phyloP scores from a whole-genome alignment of 2,888 invertebrate species.

The Tetanocera ferruginea region DNA sequence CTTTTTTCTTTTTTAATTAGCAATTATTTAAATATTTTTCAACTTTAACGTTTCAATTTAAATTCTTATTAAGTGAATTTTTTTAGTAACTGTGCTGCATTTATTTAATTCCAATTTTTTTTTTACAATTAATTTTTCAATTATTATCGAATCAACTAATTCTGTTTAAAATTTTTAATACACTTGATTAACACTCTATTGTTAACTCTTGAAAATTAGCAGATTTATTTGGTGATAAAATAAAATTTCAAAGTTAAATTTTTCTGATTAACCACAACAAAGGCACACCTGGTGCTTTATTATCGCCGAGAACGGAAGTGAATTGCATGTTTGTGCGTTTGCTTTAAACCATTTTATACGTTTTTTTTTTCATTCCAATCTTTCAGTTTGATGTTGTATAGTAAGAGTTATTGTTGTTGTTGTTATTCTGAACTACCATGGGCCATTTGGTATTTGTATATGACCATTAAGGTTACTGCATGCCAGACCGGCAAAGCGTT shows the following conservation, averaged over 20 bases:
- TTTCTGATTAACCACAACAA: not conserved
- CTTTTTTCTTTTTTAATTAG: no score
- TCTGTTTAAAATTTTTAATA: not conserved
- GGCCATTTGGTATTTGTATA: not conserved
- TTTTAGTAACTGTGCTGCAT: no score
- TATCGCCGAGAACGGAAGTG: constrained; percentile 4
- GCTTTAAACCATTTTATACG: not conserved
- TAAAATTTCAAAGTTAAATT: not conserved
- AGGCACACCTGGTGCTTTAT: not conserved
- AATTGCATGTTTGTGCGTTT: constrained; percentile 7
- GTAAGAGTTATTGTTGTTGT: no score
- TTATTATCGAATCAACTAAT: no score
- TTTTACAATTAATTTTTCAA: no score
- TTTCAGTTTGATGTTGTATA: not conserved
- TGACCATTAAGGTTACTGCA: not conserved
- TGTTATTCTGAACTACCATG: not conserved
- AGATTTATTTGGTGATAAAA: not conserved
- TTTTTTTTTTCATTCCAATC: not conserved
- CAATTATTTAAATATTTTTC: no score
- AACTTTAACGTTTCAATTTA: no score
- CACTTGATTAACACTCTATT: not conserved
- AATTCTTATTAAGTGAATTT: no score
- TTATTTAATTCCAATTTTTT: no score
- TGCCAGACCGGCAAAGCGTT: not conserved
- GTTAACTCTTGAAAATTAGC: not conserved